Percentiles rank a stretch among this genome's conserved stretches.
phyloP scores from a whole-genome alignment of 1,140 invertebrate species.

The Drosophila mayri region DNA sequence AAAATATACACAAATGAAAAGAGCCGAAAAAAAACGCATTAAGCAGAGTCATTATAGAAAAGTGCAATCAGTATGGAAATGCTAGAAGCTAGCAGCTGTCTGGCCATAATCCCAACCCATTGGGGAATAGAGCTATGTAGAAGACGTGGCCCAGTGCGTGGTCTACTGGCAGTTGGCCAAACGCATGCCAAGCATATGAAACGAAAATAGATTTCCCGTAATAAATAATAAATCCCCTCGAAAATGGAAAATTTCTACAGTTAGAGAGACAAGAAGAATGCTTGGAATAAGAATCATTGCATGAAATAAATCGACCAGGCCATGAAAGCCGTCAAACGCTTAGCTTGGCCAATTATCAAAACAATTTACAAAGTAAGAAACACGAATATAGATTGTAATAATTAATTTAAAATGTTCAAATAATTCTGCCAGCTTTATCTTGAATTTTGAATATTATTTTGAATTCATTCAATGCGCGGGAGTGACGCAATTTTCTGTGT shows the following conservation, averaged over 20 bases:
- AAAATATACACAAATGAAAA: slow-evolving; percentile 27
- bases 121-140: slow-evolving; percentile 16
- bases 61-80: slow-evolving; percentile 57
- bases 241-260: slow-evolving; percentile 68
- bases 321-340: slow-evolving; percentile 28
- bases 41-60: slow-evolving; percentile 53
- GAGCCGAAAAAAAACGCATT: slow-evolving; percentile 28
- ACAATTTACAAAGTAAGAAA: slow-evolving; percentile 49
- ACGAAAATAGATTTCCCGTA: slow-evolving; percentile 69
- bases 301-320: slow-evolving; percentile 59
- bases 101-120: slow-evolving; percentile 26
- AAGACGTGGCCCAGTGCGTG: slow-evolving; percentile 61
- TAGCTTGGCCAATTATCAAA: slow-evolving; percentile 46
- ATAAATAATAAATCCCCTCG: slow-evolving; percentile 61
- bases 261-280: slow-evolving; percentile 35
- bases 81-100: slow-evolving; percentile 57
- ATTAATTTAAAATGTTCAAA: slow-evolving; percentile 23
- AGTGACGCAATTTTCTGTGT: slow-evolving; percentile 64
- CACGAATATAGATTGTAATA: slow-evolving; percentile 25
- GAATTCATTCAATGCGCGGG: slow-evolving; percentile 34
- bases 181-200: slow-evolving; percentile 60
- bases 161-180: slow-evolving; percentile 67
- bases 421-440: slow-evolving; percentile 20
- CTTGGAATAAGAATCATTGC: slow-evolving; percentile 56
- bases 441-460: slow-evolving; percentile 6